A percentile compares a stretch with the other conserved stretches of the same genome.
Evolutionary conservation across 37 sponge, comb jelly and placozoan genomes (phyloP).

Genomic region (Cliona cf. orientalis): DNA sequence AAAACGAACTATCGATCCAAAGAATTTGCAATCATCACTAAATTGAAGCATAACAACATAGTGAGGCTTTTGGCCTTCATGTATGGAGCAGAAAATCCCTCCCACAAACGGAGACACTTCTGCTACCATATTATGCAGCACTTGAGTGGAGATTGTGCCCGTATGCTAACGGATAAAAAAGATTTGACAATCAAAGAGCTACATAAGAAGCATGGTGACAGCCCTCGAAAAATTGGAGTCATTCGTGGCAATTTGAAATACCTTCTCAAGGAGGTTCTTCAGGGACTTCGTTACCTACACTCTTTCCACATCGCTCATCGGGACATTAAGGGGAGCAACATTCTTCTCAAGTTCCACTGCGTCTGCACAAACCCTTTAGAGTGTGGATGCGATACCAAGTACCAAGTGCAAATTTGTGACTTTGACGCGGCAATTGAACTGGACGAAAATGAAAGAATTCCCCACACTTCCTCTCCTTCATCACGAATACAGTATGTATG

Average conservation of each 20-base stretch:
- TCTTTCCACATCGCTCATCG: conserved; percentile 30
- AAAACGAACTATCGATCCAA: conserved; percentile 42
- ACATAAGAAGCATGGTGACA: conserved; percentile 6
- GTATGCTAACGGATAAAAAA: conserved; percentile 6
- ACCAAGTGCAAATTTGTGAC: conserved; percentile 32
- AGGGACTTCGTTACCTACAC: conserved; percentile 33
- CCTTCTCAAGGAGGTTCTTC: conserved; percentile 17
- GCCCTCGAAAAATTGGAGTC: conserved; percentile 19
- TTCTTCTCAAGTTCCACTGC: conserved; percentile 28
- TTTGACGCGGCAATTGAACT: conserved; percentile 53
- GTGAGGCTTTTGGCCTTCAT: conserved; percentile 38
- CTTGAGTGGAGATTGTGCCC: conserved; percentile 34
- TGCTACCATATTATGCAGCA: conserved; percentile 60
- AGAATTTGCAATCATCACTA: conserved; percentile 29
- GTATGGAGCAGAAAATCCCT: conserved; percentile 47
- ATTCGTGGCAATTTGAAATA: conserved; percentile 29
- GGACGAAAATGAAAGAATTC: not conserved
- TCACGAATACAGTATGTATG: not conserved
- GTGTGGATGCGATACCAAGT: conserved; percentile 30
- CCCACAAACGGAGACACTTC: conserved; percentile 18
- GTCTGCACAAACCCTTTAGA: conserved; percentile 2
- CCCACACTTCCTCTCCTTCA: not conserved
- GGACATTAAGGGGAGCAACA: conserved; percentile 47
- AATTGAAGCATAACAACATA: conserved; percentile 50
- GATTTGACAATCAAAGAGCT: conserved; percentile 22